Evolutionary conservation across 1,140 invertebrate species (phyloP), one percentile per base, ranked within the genome.

Genomic region (Musca domestica): DNA sequence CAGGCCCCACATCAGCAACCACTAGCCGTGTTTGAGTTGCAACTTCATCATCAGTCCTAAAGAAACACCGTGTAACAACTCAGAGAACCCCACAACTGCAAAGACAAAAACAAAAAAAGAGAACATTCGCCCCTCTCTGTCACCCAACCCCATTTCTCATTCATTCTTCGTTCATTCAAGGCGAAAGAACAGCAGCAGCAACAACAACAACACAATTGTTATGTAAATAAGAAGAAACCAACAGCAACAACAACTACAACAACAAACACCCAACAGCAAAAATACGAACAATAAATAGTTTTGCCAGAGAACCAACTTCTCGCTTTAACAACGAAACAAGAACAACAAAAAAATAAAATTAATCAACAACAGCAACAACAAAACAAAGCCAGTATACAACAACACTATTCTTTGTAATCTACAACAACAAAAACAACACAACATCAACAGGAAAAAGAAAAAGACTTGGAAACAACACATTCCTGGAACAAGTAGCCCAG

Each of bases 401-500:
- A 56, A 56, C n/a, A n/a, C n/a, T n/a, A n/a, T n/a, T n/a, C n/a
- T n/a, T n/a, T n/a, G n/a, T n/a, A n/a, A 58, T 25, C 23, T 9
- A 58, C 3, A 27, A 58, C 23, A 58, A 27, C 23, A 27, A 27
- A 27, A 56, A 27, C 52, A 30, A 30, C 14, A 58, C 4, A 20
- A 52, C 49, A 52, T 20, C 19, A 54, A 22, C 14, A 54, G 19
- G 52, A 15, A 54, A 54, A 14, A 54, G 23, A 20, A 15, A 54
- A 58, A 25, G 23, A 58, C 25, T 51, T 51, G 48, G 14, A 27
- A 58, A 58, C 25, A 54, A 23, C 23, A 58, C 54, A 58, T 58
- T 58, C 54, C 54, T 58, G 54, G 23, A 27, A 58, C 27, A 58
- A 58, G 54, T n/a, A 58, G 22, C 27, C 34, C 34, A 12, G 34